Evolutionary conservation across 2,888 invertebrate species (phyloP), one percentile per base, ranked within the genome.

Genomic region (Mamestra brassicae): DNA sequence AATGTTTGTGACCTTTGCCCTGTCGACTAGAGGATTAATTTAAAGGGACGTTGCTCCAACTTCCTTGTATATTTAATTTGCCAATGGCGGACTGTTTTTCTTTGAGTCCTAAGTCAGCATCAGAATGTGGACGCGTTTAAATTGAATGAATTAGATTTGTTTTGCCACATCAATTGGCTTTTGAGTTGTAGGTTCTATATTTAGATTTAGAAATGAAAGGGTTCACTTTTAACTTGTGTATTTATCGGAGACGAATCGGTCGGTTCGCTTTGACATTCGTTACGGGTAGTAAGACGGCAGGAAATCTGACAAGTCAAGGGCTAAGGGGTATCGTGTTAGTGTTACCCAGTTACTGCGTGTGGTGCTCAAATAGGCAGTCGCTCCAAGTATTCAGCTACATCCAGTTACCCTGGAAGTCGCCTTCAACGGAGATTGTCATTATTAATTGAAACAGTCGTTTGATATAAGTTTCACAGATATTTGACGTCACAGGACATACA

Each of bases 41-140:
- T 73, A 68, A 78, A 74, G 70, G 75, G 60, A 70, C 26, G 45
- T 63, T 72, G 38, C 62, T 26, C 34, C 15, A 67, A 72, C 63
- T 72, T 72, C 34, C 54, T 26, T 66, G 62, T 47, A 36, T 73
- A 67, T 83, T 81, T 81, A 78, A 74, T 78, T 83, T 69, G 57
- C 54, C 65, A 58, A 55, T 57, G 26, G 47, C 42, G 63, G 36
- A 52, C 36, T 69, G 61, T 78, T 78, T 82, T 70, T 78, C 67
- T 74, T 83, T 71, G 63, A 26, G 57, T 61, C 81, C 83, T 83
- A 81, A 83, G 57, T 79, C 79, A 83, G 66, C 79, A 83, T 4
- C 8, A 11, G 3, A 26, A 34, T 70, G 26, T 57, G 36, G 47
- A 60, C 50, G 58, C 69, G 45, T 78, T 81, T 45, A 55, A 55